phyloP scores from a whole-genome alignment of 2,113 vertebrate genomes.

The Periophthalmus modestus region DNA sequence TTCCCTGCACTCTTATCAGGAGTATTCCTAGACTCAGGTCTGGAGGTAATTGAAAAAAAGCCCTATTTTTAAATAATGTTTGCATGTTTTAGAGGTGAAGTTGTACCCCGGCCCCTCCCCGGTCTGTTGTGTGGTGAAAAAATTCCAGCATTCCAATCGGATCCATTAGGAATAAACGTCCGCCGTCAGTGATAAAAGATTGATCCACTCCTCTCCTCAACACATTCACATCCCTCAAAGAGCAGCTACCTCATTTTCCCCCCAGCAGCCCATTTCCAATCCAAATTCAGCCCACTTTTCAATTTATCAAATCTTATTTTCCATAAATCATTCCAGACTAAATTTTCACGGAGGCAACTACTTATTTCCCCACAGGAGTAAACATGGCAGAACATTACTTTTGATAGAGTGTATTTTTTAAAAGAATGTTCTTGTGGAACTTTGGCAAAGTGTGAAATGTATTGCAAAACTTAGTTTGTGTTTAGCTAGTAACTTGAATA shows the following conservation, averaged over 20 bases:
- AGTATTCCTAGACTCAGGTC: slow-evolving; percentile 34
- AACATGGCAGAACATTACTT: slow-evolving; percentile 27
- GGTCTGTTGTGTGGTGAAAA: slow-evolving; percentile 55
- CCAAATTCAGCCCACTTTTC: slow-evolving; percentile 59
- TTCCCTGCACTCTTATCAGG: slow-evolving; percentile 47
- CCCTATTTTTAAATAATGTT: slow-evolving; percentile 41
- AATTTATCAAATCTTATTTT: slow-evolving; percentile 53
- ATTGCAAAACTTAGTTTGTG: not conserved
- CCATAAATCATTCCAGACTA: slow-evolving; percentile 49
- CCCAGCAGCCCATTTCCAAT: slow-evolving; percentile 40
- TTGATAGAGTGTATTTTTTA: slow-evolving; percentile 6
- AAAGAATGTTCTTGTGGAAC: not conserved
- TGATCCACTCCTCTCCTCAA: slow-evolving; percentile 65
- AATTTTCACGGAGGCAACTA: slow-evolving; percentile 46
- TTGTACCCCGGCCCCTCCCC: slow-evolving; percentile 39
- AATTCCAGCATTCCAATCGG: slow-evolving; percentile 57
- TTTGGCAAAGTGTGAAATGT: not conserved
- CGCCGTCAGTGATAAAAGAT: slow-evolving; percentile 70
- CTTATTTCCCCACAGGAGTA: slow-evolving; percentile 24
- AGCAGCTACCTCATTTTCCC: slow-evolving; percentile 37
- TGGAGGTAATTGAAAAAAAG: slow-evolving; percentile 47
- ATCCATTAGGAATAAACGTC: slow-evolving; percentile 69
- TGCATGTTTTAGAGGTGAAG: slow-evolving; percentile 32
- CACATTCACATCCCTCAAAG: slow-evolving; percentile 58
- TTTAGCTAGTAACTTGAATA: not conserved